These are phyloP conservation scores for Mionectes macconnelli DNA, from an alignment of 2,113 vertebrate genomes.

Conservation along the genomic window DNA sequence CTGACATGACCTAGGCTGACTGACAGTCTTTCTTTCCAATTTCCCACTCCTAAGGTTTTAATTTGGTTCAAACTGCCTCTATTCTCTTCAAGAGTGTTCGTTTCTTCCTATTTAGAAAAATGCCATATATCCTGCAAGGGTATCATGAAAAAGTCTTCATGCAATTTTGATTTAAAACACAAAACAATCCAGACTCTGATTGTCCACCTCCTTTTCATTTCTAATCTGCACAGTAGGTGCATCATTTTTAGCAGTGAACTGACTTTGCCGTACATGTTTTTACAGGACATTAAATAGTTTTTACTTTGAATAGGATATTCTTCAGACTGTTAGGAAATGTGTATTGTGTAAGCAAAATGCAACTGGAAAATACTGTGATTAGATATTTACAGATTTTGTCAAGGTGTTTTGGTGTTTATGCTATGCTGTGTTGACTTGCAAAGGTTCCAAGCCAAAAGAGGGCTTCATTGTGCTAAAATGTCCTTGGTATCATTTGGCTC, in stretches of 20 bases:
- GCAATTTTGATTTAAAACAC: neutral
- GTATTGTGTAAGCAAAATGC: neutral
- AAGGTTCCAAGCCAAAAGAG: neutral
- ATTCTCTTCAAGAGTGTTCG: neutral
- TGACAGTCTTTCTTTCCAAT: neutral
- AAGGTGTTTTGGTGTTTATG: neutral
- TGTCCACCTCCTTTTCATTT: neutral
- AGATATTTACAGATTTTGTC: neutral
- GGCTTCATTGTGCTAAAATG: neutral
- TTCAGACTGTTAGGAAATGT: neutral
- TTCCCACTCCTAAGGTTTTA: conserved; percentile 30
- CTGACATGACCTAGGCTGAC: neutral
- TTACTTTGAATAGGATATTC: neutral
- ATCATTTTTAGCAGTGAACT: neutral
- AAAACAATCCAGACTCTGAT: neutral
- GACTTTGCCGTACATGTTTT: neutral
- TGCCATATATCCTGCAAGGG: neutral
- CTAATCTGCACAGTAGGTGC: neutral
- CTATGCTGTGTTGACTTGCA: neutral
- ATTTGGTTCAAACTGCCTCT: conserved; percentile 8
- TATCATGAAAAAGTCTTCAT: neutral
- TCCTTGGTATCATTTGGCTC: neutral
- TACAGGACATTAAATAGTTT: neutral
- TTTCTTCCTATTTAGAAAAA: neutral
- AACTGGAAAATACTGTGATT: neutral